phyloP scores from a whole-genome alignment of 2,888 invertebrate species.

The Cryptocheilus praepositus region DNA sequence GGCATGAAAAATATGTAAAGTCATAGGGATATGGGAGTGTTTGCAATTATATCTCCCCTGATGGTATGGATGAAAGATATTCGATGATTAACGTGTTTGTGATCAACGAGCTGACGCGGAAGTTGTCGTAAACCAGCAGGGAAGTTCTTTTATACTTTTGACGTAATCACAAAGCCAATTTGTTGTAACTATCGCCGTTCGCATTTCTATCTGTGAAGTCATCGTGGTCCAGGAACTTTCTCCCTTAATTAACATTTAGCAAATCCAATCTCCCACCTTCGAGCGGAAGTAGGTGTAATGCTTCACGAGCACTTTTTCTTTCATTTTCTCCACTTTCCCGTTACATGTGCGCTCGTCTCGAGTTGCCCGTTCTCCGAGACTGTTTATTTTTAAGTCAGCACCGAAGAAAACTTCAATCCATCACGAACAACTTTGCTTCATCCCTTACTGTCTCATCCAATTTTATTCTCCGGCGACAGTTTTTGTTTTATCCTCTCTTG shows the following conservation, averaged over 20 bases:
- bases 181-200: too few relatives aligned
- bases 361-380: slow-evolving; percentile 15
- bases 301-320: slow-evolving; percentile 14
- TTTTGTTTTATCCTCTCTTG: not conserved
- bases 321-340: slow-evolving; percentile 37
- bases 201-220: not conserved
- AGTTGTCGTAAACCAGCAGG: too few relatives aligned
- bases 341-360: slow-evolving; percentile 6
- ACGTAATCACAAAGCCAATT: too few relatives aligned
- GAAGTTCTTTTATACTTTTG: too few relatives aligned
- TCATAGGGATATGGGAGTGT: too few relatives aligned
- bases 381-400: slow-evolving; percentile 12
- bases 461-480: not conserved
- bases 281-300: slow-evolving; percentile 25
- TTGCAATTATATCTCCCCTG: too few relatives aligned
- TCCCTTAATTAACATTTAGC: slow-evolving; percentile 25
- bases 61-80: too few relatives aligned
- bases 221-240: slow-evolving; percentile 20
- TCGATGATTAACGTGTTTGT: too few relatives aligned
- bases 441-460: not conserved
- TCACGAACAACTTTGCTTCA: not conserved
- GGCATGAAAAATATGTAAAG: not conserved
- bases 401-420: not conserved
- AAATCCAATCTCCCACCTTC: too few relatives aligned
- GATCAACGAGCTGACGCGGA: too few relatives aligned